phyloP scores from a whole-genome alignment of 2,113 vertebrate species.

The Vulpes lagopus region DNA sequence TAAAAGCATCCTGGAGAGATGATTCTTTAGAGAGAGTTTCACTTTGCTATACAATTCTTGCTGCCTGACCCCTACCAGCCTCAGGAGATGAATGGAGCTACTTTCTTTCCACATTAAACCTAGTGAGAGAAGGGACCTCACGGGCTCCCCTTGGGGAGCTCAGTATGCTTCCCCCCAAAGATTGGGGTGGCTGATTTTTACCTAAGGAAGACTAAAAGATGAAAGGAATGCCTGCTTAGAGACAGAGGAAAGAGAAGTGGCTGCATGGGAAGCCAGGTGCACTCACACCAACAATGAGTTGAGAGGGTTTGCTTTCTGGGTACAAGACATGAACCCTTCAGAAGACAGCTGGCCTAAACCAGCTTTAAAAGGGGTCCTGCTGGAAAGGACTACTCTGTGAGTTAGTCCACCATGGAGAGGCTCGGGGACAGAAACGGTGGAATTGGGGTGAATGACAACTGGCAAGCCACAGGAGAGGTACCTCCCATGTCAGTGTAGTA shows the following conservation, averaged over 20 bases:
- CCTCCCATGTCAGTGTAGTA: background rate
- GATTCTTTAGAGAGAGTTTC: conserved; percentile 45
- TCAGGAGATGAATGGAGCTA: background rate
- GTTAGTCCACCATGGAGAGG: background rate
- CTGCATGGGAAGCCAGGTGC: background rate
- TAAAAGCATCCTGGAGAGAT: background rate
- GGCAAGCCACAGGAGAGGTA: background rate
- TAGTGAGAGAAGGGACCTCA: background rate
- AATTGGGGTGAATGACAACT: too few species aligned
- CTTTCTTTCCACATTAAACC: background rate
- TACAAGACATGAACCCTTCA: background rate
- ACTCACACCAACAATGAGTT: background rate
- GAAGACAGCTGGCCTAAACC: background rate
- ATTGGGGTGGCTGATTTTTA: background rate
- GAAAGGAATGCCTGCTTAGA: background rate
- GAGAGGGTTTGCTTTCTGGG: background rate
- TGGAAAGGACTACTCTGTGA: background rate
- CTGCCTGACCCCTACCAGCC: background rate
- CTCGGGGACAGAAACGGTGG: accelerated
- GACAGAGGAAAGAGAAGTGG: background rate
- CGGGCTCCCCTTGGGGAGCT: background rate
- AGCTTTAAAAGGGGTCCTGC: background rate
- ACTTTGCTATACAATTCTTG: background rate
- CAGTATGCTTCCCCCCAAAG: background rate
- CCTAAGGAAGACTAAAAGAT: background rate